phyloP scores from a whole-genome alignment of 2,888 invertebrate species.

The Lepidochitona cinerea region DNA sequence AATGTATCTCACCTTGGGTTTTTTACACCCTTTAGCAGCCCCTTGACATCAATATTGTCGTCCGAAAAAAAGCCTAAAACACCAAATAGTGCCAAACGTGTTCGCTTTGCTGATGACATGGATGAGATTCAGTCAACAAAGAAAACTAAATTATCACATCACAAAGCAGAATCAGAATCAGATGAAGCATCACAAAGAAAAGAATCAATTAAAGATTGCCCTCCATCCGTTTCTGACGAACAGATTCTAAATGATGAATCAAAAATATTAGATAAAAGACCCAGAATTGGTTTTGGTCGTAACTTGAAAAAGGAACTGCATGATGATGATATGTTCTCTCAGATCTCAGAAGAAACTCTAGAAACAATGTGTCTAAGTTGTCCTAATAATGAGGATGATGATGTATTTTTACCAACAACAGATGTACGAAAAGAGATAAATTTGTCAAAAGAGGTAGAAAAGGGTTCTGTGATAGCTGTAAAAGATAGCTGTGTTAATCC shows the following conservation, averaged over 20 bases:
- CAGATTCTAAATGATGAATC: background rate
- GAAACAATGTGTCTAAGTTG: background rate
- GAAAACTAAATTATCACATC: background rate
- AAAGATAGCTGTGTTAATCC: background rate
- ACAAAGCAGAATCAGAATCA: background rate
- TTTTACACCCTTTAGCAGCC: background rate
- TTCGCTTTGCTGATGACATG: slow-evolving; percentile 27
- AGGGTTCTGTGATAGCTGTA: background rate
- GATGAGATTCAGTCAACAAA: background rate
- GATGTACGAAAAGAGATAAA: background rate
- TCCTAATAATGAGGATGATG: background rate
- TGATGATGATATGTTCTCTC: slow-evolving; percentile 5
- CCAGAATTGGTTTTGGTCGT: background rate
- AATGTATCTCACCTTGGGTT: too few species aligned
- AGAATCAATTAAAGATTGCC: background rate
- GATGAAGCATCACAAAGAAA: background rate
- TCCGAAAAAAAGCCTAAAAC: slow-evolving; percentile 27
- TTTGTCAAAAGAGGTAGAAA: background rate
- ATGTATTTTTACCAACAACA: background rate
- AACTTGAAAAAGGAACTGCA: background rate
- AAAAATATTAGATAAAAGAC: background rate
- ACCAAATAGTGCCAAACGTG: slow-evolving; percentile 27
- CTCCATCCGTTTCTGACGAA: background rate
- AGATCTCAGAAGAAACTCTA: background rate
- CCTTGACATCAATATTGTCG: slow-evolving; percentile 36